Evolutionary conservation across 2,113 vertebrate species (phyloP), one percentile per base, ranked within the genome.

Genomic region (Gavialis gangeticus): DNA sequence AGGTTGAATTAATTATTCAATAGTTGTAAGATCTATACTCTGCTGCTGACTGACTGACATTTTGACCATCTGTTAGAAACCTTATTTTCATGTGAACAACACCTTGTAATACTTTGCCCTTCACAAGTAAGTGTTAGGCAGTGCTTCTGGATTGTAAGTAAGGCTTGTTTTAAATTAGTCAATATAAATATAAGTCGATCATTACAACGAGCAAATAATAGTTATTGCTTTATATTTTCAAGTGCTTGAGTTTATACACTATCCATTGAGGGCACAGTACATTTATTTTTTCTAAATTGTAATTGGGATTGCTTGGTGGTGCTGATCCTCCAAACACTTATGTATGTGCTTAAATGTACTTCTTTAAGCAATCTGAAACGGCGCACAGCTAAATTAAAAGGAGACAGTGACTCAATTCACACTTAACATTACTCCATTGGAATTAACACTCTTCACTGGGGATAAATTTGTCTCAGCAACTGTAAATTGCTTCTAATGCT

Each of bases 1-100:
- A 57, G 6, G 82, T 90, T 92, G 69, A 64, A 84, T 94, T 95
- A 94, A 95, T 97, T 88, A 93, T 95, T 97, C 89, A 96, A 12
- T n/a, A 88, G 90, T 60, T 73, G 22, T 22, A 79, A 93, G 79
- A 92, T 93, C 84, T 92, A 14, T 87, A 81, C 90, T 91, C 90
- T 94, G 77, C 82, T 55, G 94, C 79, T 95, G 76, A 95, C 87
- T 83, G 90, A 86, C 58, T 78, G 66, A 93, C 24, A 91, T 88
- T 95, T 92, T 93, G 58, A 58, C 92, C 83, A 86, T 95, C 95
- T 96, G 87, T 90, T 95, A 84, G 75, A 96, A 95, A 83, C 19
- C 37, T 77, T 67, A 77, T 73, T 92, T 84, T 94, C 82, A 93
- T 59, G 76, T 89, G 89, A 91, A 94, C 82, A 94, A 16, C 64